Conservation (phyloP, 2,113 vertebrate genomes). For the Grammomys dolichurus region DNA sequence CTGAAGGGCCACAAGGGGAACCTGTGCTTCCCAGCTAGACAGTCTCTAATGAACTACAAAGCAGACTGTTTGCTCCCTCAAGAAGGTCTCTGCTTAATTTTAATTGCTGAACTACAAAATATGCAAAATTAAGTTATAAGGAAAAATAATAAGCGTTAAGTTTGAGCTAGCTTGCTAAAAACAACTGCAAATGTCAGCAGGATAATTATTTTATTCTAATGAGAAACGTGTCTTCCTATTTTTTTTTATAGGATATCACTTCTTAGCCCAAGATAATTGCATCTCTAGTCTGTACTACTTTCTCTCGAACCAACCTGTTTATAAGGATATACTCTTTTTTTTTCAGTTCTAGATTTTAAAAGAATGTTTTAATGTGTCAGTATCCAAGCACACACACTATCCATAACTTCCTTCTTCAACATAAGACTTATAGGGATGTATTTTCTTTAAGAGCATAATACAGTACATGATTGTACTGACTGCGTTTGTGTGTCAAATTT, state of each 20-base stretch:
- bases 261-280: background rate
- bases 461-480: background rate
- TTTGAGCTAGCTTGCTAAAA: slow-evolving; percentile 48
- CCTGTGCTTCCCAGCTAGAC: background rate
- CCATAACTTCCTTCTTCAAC: background rate
- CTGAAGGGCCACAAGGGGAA: slow-evolving; percentile 25
- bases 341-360: background rate
- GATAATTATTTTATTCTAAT: slow-evolving; percentile 19
- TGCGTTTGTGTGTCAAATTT: background rate
- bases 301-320: background rate
- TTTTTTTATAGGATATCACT: background rate
- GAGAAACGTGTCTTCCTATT: background rate
- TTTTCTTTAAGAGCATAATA: background rate
- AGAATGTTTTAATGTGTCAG: background rate
- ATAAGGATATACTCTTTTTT: background rate
- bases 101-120: slow-evolving; percentile 49
- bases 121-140: slow-evolving; percentile 32
- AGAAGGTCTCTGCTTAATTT: slow-evolving; percentile 42
- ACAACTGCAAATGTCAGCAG: slow-evolving; percentile 5
- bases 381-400: background rate
- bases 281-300: background rate
- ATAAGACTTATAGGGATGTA: background rate
- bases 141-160: slow-evolving; percentile 35
- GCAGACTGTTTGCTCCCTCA: slow-evolving; percentile 37
- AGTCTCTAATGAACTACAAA: slow-evolving; percentile 57